phyloP scores from a whole-genome alignment of 2,797 vertebrate genomes.

The Scyliorhinus canicula region DNA sequence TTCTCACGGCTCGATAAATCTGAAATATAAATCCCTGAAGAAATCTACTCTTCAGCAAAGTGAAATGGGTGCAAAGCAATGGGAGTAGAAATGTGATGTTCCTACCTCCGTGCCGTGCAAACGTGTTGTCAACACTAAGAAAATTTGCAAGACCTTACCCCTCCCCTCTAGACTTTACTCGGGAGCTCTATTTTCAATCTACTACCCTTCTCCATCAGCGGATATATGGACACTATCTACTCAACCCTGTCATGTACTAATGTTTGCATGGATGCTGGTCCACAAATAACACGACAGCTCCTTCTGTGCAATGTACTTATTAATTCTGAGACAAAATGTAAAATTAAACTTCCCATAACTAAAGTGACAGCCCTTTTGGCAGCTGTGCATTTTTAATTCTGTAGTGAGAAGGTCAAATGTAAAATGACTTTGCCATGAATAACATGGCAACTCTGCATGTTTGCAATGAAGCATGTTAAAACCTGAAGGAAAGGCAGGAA shows the following conservation, averaged over 20 bases:
- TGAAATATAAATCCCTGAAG: background rate
- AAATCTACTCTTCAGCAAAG: background rate
- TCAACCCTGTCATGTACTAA: background rate
- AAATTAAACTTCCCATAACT: background rate
- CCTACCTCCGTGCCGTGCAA: background rate
- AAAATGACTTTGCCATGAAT: background rate
- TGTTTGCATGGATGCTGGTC: background rate
- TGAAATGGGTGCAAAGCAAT: background rate
- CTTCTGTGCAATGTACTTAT: background rate
- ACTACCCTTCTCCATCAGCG: background rate
- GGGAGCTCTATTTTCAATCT: background rate
- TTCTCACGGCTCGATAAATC: background rate
- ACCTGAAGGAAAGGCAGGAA: background rate
- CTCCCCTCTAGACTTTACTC: background rate
- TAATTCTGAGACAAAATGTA: background rate
- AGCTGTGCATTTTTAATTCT: background rate
- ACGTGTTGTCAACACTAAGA: background rate
- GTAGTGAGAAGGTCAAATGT: background rate
- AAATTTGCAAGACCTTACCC: background rate
- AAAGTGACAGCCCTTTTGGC: slow-evolving; percentile 4
- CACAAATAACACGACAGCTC: background rate
- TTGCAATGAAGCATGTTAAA: background rate
- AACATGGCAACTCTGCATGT: background rate
- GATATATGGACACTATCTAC: background rate
- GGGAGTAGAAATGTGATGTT: background rate